Base-by-base conservation (phyloP, 2,113 vertebrate species). In the Hylia prasina region DNA sequence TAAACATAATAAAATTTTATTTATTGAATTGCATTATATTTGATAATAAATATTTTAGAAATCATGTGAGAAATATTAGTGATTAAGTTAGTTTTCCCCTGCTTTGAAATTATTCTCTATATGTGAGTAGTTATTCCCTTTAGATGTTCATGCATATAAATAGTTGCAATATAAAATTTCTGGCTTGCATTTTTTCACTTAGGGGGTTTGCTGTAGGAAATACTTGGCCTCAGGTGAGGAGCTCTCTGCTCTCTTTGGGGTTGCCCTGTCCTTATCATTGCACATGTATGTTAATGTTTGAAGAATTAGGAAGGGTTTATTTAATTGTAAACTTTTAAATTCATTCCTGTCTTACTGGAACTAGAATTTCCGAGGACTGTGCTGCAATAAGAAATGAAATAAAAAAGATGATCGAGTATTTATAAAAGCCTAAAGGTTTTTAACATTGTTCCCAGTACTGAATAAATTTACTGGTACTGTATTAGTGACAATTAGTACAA, bases 371-470 rank as follows among this genome's bases (percentile, higher is more conserved):
- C 0, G 0, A 18, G 7, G 6, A 1, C 10, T 42, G 21, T 47
- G 13, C 8, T 64, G 13, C 4, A 33, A 17, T 40, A 56, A 44
- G 14, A 71, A 84, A 58, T 63, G 3, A 83, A 86, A 7, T 16
- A 44, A 63, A 64, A 68, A 25, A 5, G 11, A 22, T 25, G 0
- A 57, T 15, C 0, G 0, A 31, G 2, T 53, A 28, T 33, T 72
- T 76, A 28, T 27, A 25, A 86, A 81, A n/a, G 27, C 3, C 2
- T 10, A 40, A 66, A 82, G 1, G 3, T 68, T 19, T 82, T 70
- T 47, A 12, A 68, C 42, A 27, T 54, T 60, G 20, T 60, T 56
- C 10, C 13, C 2, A n/a, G 10, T 20, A 57, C 4, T 53, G 45
- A 88, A 65, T 42, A 76, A 48, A 57, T 85, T 78, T 87, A 1